phyloP scores from a whole-genome alignment of 2,888 invertebrate genomes.

The Andrena hattorfiana region DNA sequence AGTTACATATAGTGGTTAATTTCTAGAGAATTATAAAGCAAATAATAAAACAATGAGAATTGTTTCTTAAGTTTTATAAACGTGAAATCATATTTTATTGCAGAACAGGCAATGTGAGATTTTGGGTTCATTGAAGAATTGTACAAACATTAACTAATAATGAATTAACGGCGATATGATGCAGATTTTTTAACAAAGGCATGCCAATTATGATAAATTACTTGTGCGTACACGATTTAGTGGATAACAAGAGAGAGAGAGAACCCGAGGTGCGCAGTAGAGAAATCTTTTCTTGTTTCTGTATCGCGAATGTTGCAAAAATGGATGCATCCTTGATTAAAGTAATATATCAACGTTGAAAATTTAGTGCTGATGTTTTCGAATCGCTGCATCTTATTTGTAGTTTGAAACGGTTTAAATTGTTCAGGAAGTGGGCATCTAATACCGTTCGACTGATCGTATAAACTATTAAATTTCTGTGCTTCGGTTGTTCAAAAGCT shows the following conservation, averaged over 20 bases:
- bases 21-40: slow-evolving; percentile 51
- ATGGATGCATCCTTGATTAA: slow-evolving; percentile 50
- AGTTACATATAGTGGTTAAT: slow-evolving; percentile 40
- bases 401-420: slow-evolving; percentile 35
- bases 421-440: slow-evolving; percentile 21
- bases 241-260: slow-evolving; percentile 20
- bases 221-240: slow-evolving; percentile 35
- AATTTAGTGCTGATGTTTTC: slow-evolving; percentile 43
- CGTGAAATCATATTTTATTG: slow-evolving; percentile 42
- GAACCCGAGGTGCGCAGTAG: slow-evolving; percentile 18
- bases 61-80: slow-evolving; percentile 44
- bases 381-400: slow-evolving; percentile 34
- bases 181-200: slow-evolving; percentile 46
- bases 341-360: slow-evolving; percentile 57
- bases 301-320: slow-evolving; percentile 42
- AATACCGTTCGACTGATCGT: slow-evolving; percentile 16
- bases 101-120: slow-evolving; percentile 25
- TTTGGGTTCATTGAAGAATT: slow-evolving; percentile 39
- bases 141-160: slow-evolving; percentile 43
- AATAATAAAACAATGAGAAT: slow-evolving; percentile 25
- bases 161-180: slow-evolving; percentile 34
- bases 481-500: slow-evolving; percentile 29
- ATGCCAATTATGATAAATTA: slow-evolving; percentile 36
- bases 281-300: slow-evolving; percentile 45
- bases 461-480: slow-evolving; percentile 40